phyloP scores from a whole-genome alignment of 1,140 invertebrate species.

The Doryteuthis pealeii region DNA sequence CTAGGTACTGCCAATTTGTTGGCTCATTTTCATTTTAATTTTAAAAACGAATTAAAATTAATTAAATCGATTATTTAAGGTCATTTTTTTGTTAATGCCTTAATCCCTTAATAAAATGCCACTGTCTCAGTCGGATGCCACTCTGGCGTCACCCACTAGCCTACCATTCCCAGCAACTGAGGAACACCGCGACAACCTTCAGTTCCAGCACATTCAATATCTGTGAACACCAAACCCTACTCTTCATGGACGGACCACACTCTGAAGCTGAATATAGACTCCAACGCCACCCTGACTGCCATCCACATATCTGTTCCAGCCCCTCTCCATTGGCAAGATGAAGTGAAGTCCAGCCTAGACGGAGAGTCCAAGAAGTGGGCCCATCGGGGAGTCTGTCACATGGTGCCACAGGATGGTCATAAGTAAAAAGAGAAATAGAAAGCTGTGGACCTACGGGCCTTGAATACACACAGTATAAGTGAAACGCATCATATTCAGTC shows the following conservation, averaged over 20 bases:
- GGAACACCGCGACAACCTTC: conserved; percentile 20
- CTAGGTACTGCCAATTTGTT: too few relatives aligned
- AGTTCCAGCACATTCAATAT: conserved; percentile 35
- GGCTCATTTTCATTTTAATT: too few relatives aligned
- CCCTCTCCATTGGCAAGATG: conserved; percentile 31
- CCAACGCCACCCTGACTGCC: conserved; percentile 16
- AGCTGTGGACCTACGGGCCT: conserved; percentile 14
- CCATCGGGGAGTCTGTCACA: conserved; percentile 11
- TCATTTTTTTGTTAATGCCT: too few relatives aligned
- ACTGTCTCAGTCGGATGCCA: too few relatives aligned
- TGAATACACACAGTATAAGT: conserved; percentile 20
- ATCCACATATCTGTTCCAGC: conserved; percentile 20
- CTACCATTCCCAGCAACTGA: conserved; percentile 25
- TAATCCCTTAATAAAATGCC: too few relatives aligned
- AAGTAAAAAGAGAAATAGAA: conserved; percentile 18
- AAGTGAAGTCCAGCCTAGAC: conserved; percentile 9
- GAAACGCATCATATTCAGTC: conserved; percentile 22
- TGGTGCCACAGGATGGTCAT: conserved; percentile 24
- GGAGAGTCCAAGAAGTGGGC: conserved; percentile 7
- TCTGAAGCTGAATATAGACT: conserved; percentile 24
- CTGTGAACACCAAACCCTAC: conserved; percentile 33
- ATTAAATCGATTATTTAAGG: too few relatives aligned
- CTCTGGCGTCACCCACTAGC: conserved; percentile 16
- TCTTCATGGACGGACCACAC: conserved; percentile 28
- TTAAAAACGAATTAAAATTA: too few relatives aligned